These are phyloP conservation scores for Neoaliturus tenellus DNA, from an alignment of 2,888 invertebrate genomes.

Conservation along the genomic window DNA sequence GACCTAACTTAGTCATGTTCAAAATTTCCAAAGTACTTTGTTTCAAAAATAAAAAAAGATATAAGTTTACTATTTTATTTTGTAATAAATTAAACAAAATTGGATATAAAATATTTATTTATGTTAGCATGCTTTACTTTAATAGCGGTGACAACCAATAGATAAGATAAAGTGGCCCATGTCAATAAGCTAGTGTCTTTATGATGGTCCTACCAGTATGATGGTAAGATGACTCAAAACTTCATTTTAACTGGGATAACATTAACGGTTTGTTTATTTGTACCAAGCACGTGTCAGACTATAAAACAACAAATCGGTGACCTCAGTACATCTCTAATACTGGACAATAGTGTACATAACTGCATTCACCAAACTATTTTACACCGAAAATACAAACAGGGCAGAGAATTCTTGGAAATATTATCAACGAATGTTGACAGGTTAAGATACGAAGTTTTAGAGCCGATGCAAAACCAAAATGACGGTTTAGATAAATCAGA, in stretches of 20 bases:
- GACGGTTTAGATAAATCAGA: background rate
- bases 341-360: background rate
- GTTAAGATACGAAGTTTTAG: background rate
- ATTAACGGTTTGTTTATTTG: background rate
- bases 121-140: no score
- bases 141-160: background rate
- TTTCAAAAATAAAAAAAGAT: no score
- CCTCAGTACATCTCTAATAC: background rate
- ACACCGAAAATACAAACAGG: background rate
- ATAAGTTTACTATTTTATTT: no score
- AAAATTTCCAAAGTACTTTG: no score
- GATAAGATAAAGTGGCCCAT: background rate
- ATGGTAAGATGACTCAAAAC: background rate
- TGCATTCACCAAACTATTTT: constrained; percentile 5
- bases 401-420: constrained; percentile 2
- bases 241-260: background rate
- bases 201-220: no score
- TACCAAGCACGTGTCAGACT: background rate
- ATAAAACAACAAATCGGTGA: background rate
- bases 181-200: background rate
- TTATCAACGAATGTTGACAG: background rate
- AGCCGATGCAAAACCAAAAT: background rate
- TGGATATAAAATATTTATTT: no score
- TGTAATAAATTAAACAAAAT: no score
- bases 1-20: no score